A percentile compares a stretch with the other conserved stretches of the same genome.
phyloP scores from a whole-genome alignment of 2,888 invertebrate species.

The Fabriciana adippe region DNA sequence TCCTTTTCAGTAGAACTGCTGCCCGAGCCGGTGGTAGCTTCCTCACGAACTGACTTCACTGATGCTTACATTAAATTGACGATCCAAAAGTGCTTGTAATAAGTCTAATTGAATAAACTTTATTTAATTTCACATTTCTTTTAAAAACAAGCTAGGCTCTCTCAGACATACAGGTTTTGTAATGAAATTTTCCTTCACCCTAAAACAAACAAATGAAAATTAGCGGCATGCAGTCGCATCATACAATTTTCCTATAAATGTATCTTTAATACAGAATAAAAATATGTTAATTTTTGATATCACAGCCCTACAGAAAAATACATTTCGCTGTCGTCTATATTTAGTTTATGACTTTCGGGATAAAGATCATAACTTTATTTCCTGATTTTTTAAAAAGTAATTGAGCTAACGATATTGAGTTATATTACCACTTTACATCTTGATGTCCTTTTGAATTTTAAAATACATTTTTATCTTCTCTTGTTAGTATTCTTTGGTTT shows the following conservation, averaged over 20 bases:
- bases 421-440: conserved; percentile 30
- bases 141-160: no score
- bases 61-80: no score
- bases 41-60: no score
- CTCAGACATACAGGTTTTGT: no score
- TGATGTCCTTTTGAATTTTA: conserved; percentile 9
- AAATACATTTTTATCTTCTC: background rate
- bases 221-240: background rate
- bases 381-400: conserved; percentile 15
- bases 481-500: background rate
- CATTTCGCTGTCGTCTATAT: conserved; percentile 31
- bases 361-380: conserved; percentile 22
- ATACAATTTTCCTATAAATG: background rate
- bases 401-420: conserved; percentile 28
- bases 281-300: background rate
- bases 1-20: no score
- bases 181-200: background rate
- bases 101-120: no score
- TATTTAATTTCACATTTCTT: no score
- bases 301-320: conserved; percentile 33
- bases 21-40: no score
- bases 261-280: background rate
- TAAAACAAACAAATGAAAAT: background rate
- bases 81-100: no score
- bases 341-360: conserved; percentile 28